Evolutionary conservation across 1,140 invertebrate species (phyloP), one percentile per base, ranked within the genome.

Genomic region (Hycleus phaleratus): DNA sequence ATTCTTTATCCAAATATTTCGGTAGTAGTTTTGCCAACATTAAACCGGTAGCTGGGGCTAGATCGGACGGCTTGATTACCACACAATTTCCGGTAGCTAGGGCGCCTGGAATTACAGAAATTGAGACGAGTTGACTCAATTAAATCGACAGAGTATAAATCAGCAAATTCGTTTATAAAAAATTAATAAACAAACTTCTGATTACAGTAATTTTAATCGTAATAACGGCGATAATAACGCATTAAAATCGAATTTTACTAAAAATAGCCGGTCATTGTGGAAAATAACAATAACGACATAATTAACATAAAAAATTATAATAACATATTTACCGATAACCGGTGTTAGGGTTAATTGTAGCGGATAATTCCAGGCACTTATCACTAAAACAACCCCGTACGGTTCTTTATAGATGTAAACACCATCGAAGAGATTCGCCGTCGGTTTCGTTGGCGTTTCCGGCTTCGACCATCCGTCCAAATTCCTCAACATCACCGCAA

Each of bases 331-430:
- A 56, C 53, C 68, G 46, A 70, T 57, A 6, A 75, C 59, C n/a
- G 89, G 87, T 11, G 79, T 67, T 6, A 98, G 63, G 2, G 85
- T 75, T 48, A 99, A 75, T 66, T 93, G 88, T 18, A 98, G 64
- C 0, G 97, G 97, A 77, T 98, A 99, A 78, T 99, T 99, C 96
- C 97, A 99, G 0, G 96, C 87, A 7, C 93, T 91, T 38, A 99
- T 90, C 2, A 98, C 80, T 0, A 99, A 78, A 7, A 88, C 85
- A n/a, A 93, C 87, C 26, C 91, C 91, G 70, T 86, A 91, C 0
- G 97, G 97, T 69, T 91, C 88, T 60, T 87, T 87, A 64, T 80
- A 82, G 59, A 91, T 85, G 56, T 83, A 74, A 10, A 90, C 79
- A 38, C 79, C 78, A 60, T 91, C 88, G 49, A 91, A 71, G 3